Conservation (phyloP, 2,797 vertebrate species). For the Silurus aristotelis region DNA sequence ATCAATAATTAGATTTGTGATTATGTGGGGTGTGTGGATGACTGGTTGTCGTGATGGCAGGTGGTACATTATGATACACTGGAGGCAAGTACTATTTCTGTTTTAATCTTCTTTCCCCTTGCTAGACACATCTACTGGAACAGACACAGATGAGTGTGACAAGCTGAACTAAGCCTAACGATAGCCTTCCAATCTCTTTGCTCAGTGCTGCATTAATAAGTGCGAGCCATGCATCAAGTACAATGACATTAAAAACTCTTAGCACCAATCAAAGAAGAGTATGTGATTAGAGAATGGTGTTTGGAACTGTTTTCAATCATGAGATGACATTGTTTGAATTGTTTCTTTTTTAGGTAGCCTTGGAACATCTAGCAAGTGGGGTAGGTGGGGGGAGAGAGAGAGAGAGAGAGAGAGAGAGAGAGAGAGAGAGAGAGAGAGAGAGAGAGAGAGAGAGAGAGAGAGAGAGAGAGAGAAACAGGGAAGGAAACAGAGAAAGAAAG, state of each 20-base stretch:
- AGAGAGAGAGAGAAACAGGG: too few relatives aligned
- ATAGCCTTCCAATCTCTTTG: neutral
- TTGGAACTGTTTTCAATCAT: slow-evolving; percentile 7
- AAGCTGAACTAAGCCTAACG: neutral
- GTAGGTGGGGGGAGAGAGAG: neutral
- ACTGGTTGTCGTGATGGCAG: neutral
- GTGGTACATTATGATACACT: neutral
- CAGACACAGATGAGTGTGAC: neutral
- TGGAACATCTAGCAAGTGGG: neutral
- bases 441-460: too few relatives aligned
- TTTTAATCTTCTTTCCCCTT: slow-evolving; percentile 1
- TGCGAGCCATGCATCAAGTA: neutral
- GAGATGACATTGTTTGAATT: neutral
- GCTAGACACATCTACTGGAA: neutral
- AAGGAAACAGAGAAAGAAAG: too few relatives aligned
- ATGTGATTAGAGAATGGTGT: neutral
- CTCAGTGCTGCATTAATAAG: slow-evolving; percentile 7
- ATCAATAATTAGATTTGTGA: neutral
- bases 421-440: too few relatives aligned
- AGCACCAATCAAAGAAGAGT: slow-evolving; percentile 1
- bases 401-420: neutral
- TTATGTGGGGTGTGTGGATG: neutral
- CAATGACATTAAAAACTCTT: slow-evolving; percentile 9
- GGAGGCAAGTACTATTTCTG: slow-evolving; percentile 14
- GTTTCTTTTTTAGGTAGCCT: neutral